These are phyloP conservation scores for Oreonectes daqikongensis DNA, from an alignment of 2,797 vertebrate genomes.

Conservation along the genomic window DNA sequence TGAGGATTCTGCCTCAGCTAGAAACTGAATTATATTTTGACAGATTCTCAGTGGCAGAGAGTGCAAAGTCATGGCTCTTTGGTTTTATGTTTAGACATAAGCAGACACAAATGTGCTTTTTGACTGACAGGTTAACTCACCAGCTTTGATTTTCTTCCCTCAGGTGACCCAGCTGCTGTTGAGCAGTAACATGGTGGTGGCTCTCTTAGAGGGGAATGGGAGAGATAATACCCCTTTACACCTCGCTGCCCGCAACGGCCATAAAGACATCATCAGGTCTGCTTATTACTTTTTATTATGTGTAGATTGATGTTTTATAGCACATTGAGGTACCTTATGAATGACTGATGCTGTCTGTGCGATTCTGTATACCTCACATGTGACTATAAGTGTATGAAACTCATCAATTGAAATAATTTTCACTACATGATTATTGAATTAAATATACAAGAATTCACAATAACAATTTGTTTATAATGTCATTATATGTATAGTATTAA, in stretches of 20 bases:
- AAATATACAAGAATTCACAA: too few species aligned
- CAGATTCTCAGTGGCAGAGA: conserved; percentile 41
- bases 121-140: conserved; percentile 9
- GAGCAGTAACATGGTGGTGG: conserved; percentile 92
- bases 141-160: conserved; percentile 19
- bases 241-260: conserved; percentile 92
- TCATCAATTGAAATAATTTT: too few species aligned
- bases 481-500: too few species aligned
- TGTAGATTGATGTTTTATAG: neutral
- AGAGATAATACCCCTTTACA: conserved; percentile 94
- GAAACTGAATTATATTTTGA: conserved; percentile 40
- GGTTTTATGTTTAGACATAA: conserved; percentile 14
- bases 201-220: conserved; percentile 89
- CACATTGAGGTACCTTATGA: neutral
- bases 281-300: neutral
- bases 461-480: too few species aligned
- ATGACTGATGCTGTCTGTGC: too few species aligned
- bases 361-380: too few species aligned
- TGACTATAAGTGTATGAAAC: too few species aligned
- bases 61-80: conserved; percentile 34
- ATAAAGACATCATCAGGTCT: conserved; percentile 92
- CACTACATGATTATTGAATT: too few species aligned
- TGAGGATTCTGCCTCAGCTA: conserved; percentile 39
- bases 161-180: conserved; percentile 93
- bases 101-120: conserved; percentile 1